Percentiles rank a stretch among this genome's conserved stretches.
Conservation (phyloP, 1,140 invertebrate species). For the Stegodyphus dumicola region DNA sequence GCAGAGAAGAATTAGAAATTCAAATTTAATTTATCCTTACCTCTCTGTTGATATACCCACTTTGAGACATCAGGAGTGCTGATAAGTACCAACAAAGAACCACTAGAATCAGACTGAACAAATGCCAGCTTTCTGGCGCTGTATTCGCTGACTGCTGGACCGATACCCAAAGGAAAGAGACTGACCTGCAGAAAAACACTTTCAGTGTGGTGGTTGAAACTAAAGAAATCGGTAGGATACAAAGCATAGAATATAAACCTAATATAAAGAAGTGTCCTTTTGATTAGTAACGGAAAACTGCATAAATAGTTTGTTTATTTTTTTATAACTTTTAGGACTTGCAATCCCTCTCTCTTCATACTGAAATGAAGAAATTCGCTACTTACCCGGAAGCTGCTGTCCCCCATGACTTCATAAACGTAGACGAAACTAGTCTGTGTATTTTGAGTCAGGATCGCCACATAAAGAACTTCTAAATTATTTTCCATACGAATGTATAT, state of each 20-base stretch:
- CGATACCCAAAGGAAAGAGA: conserved; percentile 23
- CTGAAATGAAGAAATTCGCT: too few relatives aligned
- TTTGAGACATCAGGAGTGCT: background rate
- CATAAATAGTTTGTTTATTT: too few relatives aligned
- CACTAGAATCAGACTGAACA: conserved; percentile 26
- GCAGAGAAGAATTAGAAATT: too few relatives aligned
- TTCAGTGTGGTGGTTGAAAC: background rate
- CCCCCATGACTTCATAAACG: conserved; percentile 30
- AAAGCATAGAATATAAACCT: too few relatives aligned
- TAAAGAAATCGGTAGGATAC: background rate
- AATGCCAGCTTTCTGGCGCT: conserved; percentile 15
- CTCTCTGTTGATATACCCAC: conserved; percentile 8
- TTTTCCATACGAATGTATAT: conserved; percentile 4
- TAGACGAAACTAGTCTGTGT: background rate
- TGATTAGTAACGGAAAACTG: too few relatives aligned
- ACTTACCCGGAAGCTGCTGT: conserved; percentile 12
- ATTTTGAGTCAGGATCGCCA: conserved; percentile 24
- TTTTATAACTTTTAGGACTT: too few relatives aligned
- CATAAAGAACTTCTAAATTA: background rate
- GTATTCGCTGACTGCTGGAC: background rate
- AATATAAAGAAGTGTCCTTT: too few relatives aligned
- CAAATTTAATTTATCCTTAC: background rate
- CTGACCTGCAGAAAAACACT: conserved; percentile 5
- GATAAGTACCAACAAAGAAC: conserved; percentile 28
- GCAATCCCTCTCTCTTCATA: too few relatives aligned